Evolutionary conservation across 1,140 invertebrate genomes (phyloP).

Genomic region (Ladona fulva): DNA sequence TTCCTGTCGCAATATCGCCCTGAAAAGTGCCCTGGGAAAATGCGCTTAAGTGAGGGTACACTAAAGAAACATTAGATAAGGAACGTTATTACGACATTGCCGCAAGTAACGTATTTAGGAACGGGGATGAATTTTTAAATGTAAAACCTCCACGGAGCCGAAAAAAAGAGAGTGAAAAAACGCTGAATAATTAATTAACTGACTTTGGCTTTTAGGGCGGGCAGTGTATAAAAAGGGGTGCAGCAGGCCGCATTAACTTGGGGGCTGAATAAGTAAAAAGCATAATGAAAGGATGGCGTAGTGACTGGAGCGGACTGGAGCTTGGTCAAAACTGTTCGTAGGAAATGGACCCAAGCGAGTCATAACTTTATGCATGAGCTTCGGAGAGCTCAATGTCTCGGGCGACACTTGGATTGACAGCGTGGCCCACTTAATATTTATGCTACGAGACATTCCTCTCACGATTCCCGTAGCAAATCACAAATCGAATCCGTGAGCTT

Average conservation of each 20-base stretch:
- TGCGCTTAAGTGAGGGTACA: not conserved
- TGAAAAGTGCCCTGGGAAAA: not conserved
- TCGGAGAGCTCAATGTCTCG: not conserved
- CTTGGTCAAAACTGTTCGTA: not conserved
- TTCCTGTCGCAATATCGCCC: no score
- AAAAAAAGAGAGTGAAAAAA: not conserved
- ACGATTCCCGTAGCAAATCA: no score
- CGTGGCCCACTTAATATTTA: no score
- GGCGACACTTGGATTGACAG: not conserved
- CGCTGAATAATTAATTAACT: not conserved
- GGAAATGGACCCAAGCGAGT: not conserved
- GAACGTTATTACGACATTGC: not conserved
- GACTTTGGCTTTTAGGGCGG: conserved; percentile 1
- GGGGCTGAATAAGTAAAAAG: conserved; percentile 3
- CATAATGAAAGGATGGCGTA: not conserved
- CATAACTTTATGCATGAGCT: conserved; percentile 6
- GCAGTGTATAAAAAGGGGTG: not conserved
- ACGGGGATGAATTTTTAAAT: not conserved
- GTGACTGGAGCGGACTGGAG: not conserved
- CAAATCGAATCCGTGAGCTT: no score
- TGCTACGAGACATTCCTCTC: no score
- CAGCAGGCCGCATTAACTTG: not conserved
- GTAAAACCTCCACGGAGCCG: not conserved
- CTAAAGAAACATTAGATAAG: not conserved
- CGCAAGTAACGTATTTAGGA: not conserved